Evolutionary conservation across 2,113 vertebrate genomes (phyloP).

Genomic region (Opisthocomus hoazin): DNA sequence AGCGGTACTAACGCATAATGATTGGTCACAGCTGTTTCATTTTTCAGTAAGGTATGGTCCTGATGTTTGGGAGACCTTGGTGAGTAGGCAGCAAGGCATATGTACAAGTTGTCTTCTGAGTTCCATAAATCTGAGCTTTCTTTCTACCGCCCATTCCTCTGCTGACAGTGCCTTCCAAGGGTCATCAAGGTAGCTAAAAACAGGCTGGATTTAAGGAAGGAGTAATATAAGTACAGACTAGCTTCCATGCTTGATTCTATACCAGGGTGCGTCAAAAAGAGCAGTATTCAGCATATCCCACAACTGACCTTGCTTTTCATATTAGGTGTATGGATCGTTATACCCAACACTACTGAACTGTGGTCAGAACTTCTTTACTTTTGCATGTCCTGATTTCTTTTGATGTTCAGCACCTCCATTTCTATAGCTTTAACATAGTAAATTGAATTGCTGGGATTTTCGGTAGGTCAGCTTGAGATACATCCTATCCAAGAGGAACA

Average conservation of each 20-base stretch:
- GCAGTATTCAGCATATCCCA: neutral
- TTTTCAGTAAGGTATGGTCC: neutral
- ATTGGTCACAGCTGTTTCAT: too few species aligned
- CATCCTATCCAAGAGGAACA: neutral
- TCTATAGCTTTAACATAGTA: neutral
- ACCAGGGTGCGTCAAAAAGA: neutral
- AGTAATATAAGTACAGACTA: neutral
- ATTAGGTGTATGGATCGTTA: neutral
- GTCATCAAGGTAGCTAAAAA: neutral
- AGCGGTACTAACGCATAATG: fast-evolving
- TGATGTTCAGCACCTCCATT: neutral
- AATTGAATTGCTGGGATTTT: neutral
- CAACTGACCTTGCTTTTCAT: neutral
- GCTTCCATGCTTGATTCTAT: neutral
- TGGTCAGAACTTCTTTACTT: neutral
- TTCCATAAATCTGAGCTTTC: neutral
- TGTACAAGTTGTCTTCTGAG: neutral
- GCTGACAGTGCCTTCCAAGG: neutral
- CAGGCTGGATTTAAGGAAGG: neutral
- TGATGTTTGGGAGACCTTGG: neutral
- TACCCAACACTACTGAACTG: neutral
- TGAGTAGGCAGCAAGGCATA: neutral
- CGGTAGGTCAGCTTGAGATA: neutral
- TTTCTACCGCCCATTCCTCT: neutral
- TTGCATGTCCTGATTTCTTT: neutral